A percentile compares a stretch with the other conserved stretches of the same genome.
Conservation (phyloP, 2,888 invertebrate genomes). For the Idaea aversata region DNA sequence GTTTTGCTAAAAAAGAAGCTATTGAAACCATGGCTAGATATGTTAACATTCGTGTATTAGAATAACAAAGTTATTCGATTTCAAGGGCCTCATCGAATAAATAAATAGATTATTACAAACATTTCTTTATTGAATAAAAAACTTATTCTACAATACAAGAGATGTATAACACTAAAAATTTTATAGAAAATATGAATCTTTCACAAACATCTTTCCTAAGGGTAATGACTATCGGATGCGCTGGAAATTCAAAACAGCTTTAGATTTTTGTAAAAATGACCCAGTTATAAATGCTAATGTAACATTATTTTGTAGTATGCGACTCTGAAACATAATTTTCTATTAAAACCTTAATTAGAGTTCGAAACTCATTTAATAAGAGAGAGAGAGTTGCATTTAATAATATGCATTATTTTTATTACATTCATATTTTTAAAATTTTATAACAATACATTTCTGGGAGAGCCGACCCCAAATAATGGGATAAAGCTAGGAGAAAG, state of each 20-base stretch:
- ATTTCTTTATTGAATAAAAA: slow-evolving; percentile 28
- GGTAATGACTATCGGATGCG: background rate
- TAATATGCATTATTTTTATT: background rate
- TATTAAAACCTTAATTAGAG: background rate
- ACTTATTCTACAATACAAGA: slow-evolving; percentile 27
- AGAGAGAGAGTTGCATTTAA: background rate
- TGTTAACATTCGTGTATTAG: slow-evolving; percentile 1
- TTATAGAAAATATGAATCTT: slow-evolving; percentile 5
- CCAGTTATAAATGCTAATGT: background rate
- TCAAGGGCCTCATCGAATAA: slow-evolving; percentile 32
- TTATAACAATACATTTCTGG: too few relatives aligned
- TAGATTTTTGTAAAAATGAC: background rate
- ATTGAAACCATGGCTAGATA: background rate
- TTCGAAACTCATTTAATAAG: background rate
- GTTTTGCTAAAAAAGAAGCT: background rate
- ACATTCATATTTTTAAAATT: too few relatives aligned
- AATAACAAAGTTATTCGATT: slow-evolving; percentile 3
- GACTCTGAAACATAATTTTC: background rate
- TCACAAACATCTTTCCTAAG: slow-evolving; percentile 6
- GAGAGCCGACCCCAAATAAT: too few relatives aligned
- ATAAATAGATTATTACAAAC: slow-evolving; percentile 29
- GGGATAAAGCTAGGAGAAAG: too few relatives aligned
- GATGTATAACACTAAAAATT: slow-evolving; percentile 9
- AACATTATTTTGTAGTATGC: background rate
- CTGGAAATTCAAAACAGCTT: background rate